Percentiles rank a stretch among this genome's conserved stretches.
Conservation (phyloP, 2,888 invertebrate genomes). For the Erebia palarica region DNA sequence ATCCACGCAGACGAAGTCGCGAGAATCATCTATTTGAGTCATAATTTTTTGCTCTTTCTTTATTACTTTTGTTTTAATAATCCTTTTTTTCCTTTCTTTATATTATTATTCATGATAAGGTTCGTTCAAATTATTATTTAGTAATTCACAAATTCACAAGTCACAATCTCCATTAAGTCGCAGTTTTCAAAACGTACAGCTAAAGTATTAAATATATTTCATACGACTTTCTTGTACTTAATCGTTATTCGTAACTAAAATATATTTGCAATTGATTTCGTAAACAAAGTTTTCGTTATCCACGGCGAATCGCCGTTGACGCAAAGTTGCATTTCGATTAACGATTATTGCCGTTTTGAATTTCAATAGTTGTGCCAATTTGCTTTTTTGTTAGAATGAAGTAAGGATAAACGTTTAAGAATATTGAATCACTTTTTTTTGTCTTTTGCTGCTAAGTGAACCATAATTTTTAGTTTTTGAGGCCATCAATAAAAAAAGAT, state of each 20-base stretch:
- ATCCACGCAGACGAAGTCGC: too few relatives aligned
- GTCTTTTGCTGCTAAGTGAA: background rate
- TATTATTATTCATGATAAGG: too few relatives aligned
- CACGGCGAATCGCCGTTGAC: constrained; percentile 21
- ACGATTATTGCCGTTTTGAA: constrained; percentile 24
- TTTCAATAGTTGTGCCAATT: constrained; percentile 22
- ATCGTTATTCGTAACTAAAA: background rate
- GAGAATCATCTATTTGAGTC: too few relatives aligned
- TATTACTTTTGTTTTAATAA: too few relatives aligned
- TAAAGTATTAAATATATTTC: too few relatives aligned
- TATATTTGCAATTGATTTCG: constrained; percentile 21
- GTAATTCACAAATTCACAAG: too few relatives aligned
- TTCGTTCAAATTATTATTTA: too few relatives aligned
- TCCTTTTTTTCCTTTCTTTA: too few relatives aligned
- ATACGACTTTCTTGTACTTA: background rate
- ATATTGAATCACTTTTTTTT: constrained; percentile 20
- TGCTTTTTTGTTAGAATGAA: constrained; percentile 22
- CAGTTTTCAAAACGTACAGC: too few relatives aligned
- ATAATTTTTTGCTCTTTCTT: too few relatives aligned
- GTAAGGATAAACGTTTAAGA: constrained; percentile 21
- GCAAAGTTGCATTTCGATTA: constrained; percentile 27
- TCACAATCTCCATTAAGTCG: too few relatives aligned
- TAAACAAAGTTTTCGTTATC: constrained; percentile 24
- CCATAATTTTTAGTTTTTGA: background rate
- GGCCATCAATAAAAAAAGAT: too few relatives aligned